These are phyloP conservation scores for Malurus alboscapulatus DNA, from an alignment of 2,113 vertebrate genomes.

Conservation along the genomic window DNA sequence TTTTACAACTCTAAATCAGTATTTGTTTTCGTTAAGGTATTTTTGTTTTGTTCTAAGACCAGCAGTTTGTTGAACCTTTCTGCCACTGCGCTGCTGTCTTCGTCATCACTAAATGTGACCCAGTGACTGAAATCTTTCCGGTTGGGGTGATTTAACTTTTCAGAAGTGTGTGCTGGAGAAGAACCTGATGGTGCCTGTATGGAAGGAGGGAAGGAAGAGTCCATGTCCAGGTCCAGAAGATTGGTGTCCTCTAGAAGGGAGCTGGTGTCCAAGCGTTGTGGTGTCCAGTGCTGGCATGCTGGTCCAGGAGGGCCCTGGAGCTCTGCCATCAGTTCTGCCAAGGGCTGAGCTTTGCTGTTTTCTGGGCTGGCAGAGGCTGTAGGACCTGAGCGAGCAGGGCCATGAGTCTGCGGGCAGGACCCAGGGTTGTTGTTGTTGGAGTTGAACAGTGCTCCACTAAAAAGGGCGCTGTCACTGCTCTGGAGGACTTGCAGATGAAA, in stretches of 20 bases:
- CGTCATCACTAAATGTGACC: constrained; percentile 50
- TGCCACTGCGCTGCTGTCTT: constrained; percentile 25
- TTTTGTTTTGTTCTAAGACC: not conserved
- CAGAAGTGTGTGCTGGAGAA: not conserved
- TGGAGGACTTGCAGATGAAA: constrained; percentile 75
- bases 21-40: not conserved
- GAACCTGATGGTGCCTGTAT: not conserved
- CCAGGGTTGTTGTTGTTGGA: not conserved
- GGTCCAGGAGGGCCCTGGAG: constrained; percentile 11
- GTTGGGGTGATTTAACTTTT: not conserved
- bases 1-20: constrained; percentile 29
- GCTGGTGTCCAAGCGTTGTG: not conserved
- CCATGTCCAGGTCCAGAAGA: constrained; percentile 2
- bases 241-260: constrained; percentile 2
- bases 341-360: not conserved
- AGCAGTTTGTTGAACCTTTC: constrained; percentile 54
- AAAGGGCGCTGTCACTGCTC: constrained; percentile 22
- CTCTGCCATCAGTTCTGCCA: not conserved
- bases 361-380: not conserved
- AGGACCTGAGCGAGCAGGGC: not conserved
- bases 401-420: not conserved
- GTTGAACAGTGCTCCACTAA: constrained; percentile 1
- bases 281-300: not conserved
- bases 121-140: constrained; percentile 44
- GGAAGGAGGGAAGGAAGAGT: not conserved